Evolutionary conservation across 2,888 invertebrate species (phyloP), one percentile per base, ranked within the genome.

Genomic region (Incurvaria masculella): DNA sequence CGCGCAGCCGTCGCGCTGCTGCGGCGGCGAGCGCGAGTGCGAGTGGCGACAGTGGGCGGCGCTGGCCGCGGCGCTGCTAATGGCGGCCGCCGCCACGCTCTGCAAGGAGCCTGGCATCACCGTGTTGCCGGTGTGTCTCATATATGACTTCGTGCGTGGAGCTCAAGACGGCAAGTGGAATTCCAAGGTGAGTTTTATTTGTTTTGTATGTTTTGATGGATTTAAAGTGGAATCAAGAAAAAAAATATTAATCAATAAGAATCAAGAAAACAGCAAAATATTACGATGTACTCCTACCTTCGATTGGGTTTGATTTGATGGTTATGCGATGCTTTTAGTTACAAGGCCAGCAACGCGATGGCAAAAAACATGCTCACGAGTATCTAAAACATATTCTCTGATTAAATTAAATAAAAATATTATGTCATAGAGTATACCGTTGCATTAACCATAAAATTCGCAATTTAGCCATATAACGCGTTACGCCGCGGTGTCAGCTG

Each of bases 61-160:
- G 57, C 72, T 91, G 59, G 74, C 80, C 47, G 72, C 82, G 53
- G 81, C 84, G 53, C 68, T 86, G 57, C 56, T 85, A 65, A 70
- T 89, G 54, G 88, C 93, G 33, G 78, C 87, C 42, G 87, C 89
- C 42, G 92, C 94, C 54, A 89, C 96, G 75, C 81, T 97, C 57
- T 93, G 94, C 78, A 97, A 97, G 78, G 97, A 97, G 75, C 95
- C 95, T 46, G 97, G 96, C 47, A 86, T 97, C 62, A 94, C 94
- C 56, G 94, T 95, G 52, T 78, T 97, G 60, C 88, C 91, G 49
- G 86, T 96, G 53, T 97, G 96, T 75, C 89, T 89, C 58, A 80
- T 91, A 54, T 96, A 93, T 78, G 96, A 97, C 73, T 79, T 92
- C 63, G 73, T 87, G 57, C 83, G 80, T 59, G 80, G 82, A 56